These are phyloP conservation scores for Ctenochaetus hawaiiensis DNA, from an alignment of 2,797 vertebrate species.

Conservation along the genomic window DNA sequence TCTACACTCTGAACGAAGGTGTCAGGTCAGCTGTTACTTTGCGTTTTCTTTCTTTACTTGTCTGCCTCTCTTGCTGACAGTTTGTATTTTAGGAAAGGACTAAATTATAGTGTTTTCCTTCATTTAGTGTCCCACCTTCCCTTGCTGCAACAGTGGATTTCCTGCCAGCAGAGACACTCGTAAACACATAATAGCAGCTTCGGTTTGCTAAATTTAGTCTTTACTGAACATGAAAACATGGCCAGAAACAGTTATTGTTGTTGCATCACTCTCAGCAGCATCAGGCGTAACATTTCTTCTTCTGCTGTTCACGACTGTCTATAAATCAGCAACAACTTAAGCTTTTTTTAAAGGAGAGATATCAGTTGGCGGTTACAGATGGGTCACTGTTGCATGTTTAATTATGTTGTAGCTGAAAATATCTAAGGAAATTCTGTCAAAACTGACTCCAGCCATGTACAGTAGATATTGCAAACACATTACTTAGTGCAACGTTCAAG, in stretches of 20 bases:
- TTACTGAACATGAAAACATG: constrained; percentile 23
- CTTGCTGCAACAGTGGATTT: constrained; percentile 3
- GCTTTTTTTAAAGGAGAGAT: constrained; percentile 7
- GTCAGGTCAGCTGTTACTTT: constrained; percentile 88
- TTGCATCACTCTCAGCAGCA: constrained; percentile 1
- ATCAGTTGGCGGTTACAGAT: constrained; percentile 23
- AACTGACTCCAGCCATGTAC: constrained; percentile 7
- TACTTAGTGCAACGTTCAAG: background rate
- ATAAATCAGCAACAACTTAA: constrained; percentile 20
- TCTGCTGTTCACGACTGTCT: background rate
- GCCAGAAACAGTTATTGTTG: constrained; percentile 4
- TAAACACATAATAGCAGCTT: constrained; percentile 24
- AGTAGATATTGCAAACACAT: constrained; percentile 8
- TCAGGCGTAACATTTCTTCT: constrained; percentile 2
- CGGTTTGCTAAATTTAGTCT: constrained; percentile 29
- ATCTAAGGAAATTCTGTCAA: constrained; percentile 11
- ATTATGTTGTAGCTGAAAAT: constrained; percentile 22
- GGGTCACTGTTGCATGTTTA: constrained; percentile 35
- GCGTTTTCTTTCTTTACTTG: background rate
- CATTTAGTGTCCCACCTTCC: constrained; percentile 25
- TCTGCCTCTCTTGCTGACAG: background rate
- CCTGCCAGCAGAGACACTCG: background rate
- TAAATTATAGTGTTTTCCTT: constrained; percentile 36
- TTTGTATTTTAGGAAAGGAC: constrained; percentile 31
- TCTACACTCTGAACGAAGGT: constrained; percentile 95